These are phyloP conservation scores for Apolygus lucorum DNA, from an alignment of 1,140 invertebrate genomes.

Conservation along the genomic window DNA sequence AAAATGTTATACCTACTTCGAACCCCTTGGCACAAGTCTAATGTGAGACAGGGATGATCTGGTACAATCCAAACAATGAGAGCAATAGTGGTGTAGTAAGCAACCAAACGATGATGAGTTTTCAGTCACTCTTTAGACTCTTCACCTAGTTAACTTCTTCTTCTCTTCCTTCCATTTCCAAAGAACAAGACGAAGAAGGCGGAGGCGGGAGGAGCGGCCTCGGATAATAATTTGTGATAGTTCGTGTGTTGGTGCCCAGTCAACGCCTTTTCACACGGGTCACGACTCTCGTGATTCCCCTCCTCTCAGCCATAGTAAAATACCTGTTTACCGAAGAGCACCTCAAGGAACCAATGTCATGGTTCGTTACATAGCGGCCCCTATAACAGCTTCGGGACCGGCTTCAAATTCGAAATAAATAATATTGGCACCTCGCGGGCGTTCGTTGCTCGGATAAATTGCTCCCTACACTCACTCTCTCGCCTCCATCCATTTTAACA, in stretches of 20 bases:
- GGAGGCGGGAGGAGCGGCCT: background rate
- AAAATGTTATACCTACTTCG: too few relatives aligned
- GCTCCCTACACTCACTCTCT: too few relatives aligned
- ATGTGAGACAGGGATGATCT: too few relatives aligned
- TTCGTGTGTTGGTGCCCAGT: constrained; percentile 14
- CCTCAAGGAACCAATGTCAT: constrained; percentile 2
- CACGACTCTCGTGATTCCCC: constrained; percentile 7
- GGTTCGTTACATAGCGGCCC: constrained; percentile 3
- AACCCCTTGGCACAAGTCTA: too few relatives aligned
- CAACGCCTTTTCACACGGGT: constrained; percentile 14
- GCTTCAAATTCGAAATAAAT: background rate
- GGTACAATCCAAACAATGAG: too few relatives aligned
- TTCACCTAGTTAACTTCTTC: background rate
- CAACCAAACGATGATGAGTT: too few relatives aligned
- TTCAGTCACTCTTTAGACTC: background rate
- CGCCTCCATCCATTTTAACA: background rate
- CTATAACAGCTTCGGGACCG: background rate
- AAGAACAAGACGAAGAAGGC: too few relatives aligned
- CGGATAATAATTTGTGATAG: constrained; percentile 13
- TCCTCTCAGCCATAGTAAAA: background rate
- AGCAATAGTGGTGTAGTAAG: too few relatives aligned
- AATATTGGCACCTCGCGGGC: constrained; percentile 10
- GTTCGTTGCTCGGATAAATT: constrained; percentile 7
- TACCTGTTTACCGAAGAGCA: constrained; percentile 12
- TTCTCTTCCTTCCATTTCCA: background rate